Evolutionary conservation across 2,888 invertebrate species (phyloP).

Genomic region (Patella ulyssiponensis): DNA sequence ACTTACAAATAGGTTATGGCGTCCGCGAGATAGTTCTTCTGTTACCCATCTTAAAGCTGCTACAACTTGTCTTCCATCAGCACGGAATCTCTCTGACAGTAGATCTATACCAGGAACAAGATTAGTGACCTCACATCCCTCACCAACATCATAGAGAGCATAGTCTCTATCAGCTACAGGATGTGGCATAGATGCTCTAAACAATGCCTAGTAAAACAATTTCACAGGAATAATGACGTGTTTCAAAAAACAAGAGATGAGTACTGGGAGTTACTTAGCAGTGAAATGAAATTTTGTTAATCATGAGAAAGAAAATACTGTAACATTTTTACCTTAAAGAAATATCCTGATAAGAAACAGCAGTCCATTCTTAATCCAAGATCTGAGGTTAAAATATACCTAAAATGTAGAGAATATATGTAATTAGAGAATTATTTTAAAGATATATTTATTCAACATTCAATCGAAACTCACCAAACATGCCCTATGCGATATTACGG

Average conservation of each 20-base stretch:
- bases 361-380: constrained; percentile 67
- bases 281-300: too few relatives aligned
- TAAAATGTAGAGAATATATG: constrained; percentile 37
- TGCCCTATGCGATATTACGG: too few relatives aligned
- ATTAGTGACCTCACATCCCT: constrained; percentile 68
- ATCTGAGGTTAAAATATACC: constrained; percentile 69
- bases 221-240: too few relatives aligned
- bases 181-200: constrained; percentile 70
- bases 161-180: constrained; percentile 70
- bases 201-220: constrained; percentile 61
- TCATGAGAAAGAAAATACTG: too few relatives aligned
- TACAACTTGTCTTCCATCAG: constrained; percentile 66
- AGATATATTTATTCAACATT: too few relatives aligned
- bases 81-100: constrained; percentile 68
- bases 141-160: constrained; percentile 69
- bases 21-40: constrained; percentile 67
- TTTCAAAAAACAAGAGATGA: too few relatives aligned
- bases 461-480: too few relatives aligned
- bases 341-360: constrained; percentile 69
- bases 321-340: constrained; percentile 63
- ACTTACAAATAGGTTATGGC: constrained; percentile 70
- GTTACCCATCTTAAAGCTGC: constrained; percentile 67
- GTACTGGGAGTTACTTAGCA: too few relatives aligned
- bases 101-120: constrained; percentile 69
- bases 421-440: background rate